A percentile compares a stretch with the other conserved stretches of the same genome.
These are phyloP conservation scores for Dendrolimus houi DNA, from an alignment of 2,888 invertebrate species.

Conservation along the genomic window DNA sequence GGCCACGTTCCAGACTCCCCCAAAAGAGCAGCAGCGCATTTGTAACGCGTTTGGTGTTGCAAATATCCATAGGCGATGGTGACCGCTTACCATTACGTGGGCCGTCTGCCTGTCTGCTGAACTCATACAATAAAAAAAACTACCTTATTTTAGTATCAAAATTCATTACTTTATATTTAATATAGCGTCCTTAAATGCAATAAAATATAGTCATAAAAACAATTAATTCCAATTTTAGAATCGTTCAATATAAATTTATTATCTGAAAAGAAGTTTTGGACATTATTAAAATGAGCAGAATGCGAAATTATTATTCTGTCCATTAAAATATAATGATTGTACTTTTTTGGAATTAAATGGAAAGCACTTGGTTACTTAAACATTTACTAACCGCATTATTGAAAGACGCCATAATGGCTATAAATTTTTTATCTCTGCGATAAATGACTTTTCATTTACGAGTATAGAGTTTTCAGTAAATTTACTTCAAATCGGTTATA, in stretches of 20 bases:
- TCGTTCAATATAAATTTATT: background rate
- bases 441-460: conserved; percentile 16
- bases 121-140: no score
- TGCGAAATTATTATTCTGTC: background rate
- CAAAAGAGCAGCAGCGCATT: no score
- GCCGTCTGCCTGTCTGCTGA: no score
- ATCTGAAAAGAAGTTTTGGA: background rate
- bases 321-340: background rate
- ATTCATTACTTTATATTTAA: no score
- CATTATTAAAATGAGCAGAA: background rate
- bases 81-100: no score
- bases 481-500: conserved; percentile 9
- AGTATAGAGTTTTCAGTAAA: conserved; percentile 15
- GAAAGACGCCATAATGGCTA: conserved; percentile 3
- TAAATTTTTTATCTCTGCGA: conserved; percentile 21
- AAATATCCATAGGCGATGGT: no score
- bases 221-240: background rate
- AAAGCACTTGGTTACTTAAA: conserved; percentile 7
- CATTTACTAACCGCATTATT: conserved; percentile 3
- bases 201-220: no score
- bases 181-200: no score
- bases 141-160: no score
- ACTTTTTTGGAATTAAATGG: conserved; percentile 6
- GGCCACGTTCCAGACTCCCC: no score
- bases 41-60: no score